Evolutionary conservation across 2,888 invertebrate genomes (phyloP).

Genomic region (Aelia acuminata): DNA sequence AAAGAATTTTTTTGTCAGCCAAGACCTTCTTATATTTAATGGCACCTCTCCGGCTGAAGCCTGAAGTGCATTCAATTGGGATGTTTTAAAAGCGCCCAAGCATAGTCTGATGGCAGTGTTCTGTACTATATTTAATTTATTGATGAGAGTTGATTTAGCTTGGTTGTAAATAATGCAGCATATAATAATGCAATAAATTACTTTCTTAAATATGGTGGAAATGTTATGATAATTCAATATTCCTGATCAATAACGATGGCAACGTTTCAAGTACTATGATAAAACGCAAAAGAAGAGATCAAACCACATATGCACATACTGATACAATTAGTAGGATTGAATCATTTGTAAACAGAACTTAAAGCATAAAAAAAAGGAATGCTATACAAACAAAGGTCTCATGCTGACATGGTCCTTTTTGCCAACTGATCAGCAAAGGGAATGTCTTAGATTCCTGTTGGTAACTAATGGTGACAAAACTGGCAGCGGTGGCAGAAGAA

Average conservation of each 20-base stretch:
- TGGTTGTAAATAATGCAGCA: no score
- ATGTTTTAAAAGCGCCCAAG: no score
- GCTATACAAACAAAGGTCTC: neutral
- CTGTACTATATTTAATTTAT: no score
- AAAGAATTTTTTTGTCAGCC: no score
- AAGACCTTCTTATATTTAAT: no score
- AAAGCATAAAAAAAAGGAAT: neutral
- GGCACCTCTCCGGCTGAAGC: no score
- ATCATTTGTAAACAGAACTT: neutral
- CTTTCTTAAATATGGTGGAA: no score
- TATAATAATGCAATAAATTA: no score
- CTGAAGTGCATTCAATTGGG: no score
- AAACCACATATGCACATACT: neutral
- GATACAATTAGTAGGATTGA: neutral
- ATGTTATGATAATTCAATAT: no score
- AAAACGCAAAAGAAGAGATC: neutral
- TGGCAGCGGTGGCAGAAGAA: constrained; percentile 36
- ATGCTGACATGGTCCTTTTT: constrained; percentile 17
- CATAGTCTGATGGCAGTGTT: no score
- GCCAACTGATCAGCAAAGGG: neutral
- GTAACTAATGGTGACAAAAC: constrained; percentile 46
- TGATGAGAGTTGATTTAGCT: no score
- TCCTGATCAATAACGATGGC: neutral
- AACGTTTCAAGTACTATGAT: neutral
- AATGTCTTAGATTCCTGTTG: constrained; percentile 42